Conservation (phyloP, 2,888 invertebrate genomes). For the Stramonita haemastoma region DNA sequence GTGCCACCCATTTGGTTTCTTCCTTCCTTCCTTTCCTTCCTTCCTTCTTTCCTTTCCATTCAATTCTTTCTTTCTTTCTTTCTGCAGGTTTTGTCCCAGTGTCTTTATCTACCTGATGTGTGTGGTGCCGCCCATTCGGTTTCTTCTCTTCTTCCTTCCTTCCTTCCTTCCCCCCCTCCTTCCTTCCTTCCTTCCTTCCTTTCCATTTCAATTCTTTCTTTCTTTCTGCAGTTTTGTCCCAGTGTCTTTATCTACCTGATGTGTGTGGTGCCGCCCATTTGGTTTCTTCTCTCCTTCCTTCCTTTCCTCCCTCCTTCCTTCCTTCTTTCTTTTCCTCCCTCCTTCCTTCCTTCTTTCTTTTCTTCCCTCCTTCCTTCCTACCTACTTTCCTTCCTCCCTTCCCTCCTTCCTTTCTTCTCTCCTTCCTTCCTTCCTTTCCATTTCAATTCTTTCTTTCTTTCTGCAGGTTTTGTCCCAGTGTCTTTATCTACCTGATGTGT, state of each 20-base stretch:
- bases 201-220: not conserved
- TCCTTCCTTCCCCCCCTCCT: not conserved
- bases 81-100: conserved; percentile 81
- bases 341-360: too few relatives aligned
- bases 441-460: too few relatives aligned
- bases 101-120: conserved; percentile 81
- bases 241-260: conserved; percentile 94
- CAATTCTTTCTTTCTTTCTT: too few relatives aligned
- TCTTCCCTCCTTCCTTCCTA: too few relatives aligned
- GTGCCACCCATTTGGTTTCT: conserved; percentile 96
- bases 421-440: too few relatives aligned
- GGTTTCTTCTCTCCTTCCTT: conserved; percentile 79
- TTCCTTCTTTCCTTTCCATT: too few relatives aligned
- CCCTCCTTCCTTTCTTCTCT: too few relatives aligned
- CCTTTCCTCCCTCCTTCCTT: too few relatives aligned
- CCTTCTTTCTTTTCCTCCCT: too few relatives aligned
- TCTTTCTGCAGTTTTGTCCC: conserved; percentile 83
- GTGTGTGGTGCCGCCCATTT: too few relatives aligned
- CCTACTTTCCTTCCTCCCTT: too few relatives aligned
- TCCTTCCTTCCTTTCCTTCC: too few relatives aligned
- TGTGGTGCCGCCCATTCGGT: conserved; percentile 65
- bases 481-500: conserved; percentile 92
- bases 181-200: not conserved
- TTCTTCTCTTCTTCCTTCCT: not conserved
- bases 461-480: conserved; percentile 84